phyloP scores from a whole-genome alignment of 2,888 invertebrate genomes.

The Lypha dubia region DNA sequence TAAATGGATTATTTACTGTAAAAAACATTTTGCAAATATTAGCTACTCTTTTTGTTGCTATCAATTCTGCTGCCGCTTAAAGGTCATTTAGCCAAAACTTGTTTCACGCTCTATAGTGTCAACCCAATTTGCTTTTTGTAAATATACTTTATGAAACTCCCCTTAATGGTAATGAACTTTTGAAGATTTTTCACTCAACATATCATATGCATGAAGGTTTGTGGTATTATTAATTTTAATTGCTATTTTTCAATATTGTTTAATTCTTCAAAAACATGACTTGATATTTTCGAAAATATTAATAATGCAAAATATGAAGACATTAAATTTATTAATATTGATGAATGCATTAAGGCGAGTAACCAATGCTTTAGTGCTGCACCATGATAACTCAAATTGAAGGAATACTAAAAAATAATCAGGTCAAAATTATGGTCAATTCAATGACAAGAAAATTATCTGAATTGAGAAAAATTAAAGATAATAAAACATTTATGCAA shows the following conservation, averaged over 20 bases:
- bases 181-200: conserved; percentile 25
- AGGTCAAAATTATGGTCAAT: conserved; percentile 65
- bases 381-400: conserved; percentile 12
- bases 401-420: conserved; percentile 21
- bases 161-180: conserved; percentile 55
- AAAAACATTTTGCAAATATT: too few species aligned
- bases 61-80: background rate
- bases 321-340: conserved; percentile 30
- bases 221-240: conserved; percentile 48
- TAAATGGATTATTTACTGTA: background rate
- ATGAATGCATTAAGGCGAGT: conserved; percentile 34
- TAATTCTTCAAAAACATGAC: conserved; percentile 46
- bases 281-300: conserved; percentile 49
- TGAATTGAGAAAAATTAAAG: conserved; percentile 6
- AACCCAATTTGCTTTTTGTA: background rate
- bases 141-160: conserved; percentile 30
- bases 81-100: background rate
- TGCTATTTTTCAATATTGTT: conserved; percentile 51
- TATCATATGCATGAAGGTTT: background rate
- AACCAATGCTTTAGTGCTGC: conserved; percentile 21
- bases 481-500: conserved; percentile 1
- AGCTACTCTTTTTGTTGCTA: background rate
- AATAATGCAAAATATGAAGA: background rate
- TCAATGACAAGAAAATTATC: conserved; percentile 63
- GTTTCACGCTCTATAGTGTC: background rate